Percentiles rank a stretch among this genome's conserved stretches.
phyloP scores from a whole-genome alignment of 2,113 vertebrate genomes.

The Podiceps cristatus region DNA sequence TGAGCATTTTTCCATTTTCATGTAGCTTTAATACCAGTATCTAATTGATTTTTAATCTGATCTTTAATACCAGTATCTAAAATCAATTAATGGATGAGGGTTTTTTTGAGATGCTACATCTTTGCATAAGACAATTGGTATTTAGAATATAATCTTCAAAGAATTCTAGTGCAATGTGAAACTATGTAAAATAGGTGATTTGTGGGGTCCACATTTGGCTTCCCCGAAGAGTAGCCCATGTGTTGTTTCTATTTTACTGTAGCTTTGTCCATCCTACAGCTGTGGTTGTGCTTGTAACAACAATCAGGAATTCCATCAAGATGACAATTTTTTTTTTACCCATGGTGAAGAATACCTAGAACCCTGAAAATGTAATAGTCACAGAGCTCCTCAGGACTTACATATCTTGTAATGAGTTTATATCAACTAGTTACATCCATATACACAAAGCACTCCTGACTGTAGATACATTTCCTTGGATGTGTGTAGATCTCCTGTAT shows the following conservation, averaged over 20 bases:
- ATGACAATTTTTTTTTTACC: neutral
- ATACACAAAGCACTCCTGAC: neutral
- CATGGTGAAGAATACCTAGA: neutral
- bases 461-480: neutral
- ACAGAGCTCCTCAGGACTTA: neutral
- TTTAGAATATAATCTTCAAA: neutral
- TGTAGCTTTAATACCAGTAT: neutral
- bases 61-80: neutral
- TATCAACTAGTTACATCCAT: neutral
- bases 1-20: neutral
- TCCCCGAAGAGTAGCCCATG: neutral
- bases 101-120: neutral
- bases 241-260: neutral
- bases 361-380: neutral
- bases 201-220: neutral
- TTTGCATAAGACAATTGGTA: neutral
- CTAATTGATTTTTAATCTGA: no score
- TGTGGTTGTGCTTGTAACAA: neutral
- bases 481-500: neutral
- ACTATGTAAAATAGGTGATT: neutral
- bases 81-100: neutral
- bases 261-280: neutral
- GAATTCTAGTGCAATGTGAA: neutral
- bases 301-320: neutral
- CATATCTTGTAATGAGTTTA: fast-evolving